These are phyloP conservation scores for Geopemphigus sp. DNA, from an alignment of 1,140 invertebrate genomes.

Conservation along the genomic window DNA sequence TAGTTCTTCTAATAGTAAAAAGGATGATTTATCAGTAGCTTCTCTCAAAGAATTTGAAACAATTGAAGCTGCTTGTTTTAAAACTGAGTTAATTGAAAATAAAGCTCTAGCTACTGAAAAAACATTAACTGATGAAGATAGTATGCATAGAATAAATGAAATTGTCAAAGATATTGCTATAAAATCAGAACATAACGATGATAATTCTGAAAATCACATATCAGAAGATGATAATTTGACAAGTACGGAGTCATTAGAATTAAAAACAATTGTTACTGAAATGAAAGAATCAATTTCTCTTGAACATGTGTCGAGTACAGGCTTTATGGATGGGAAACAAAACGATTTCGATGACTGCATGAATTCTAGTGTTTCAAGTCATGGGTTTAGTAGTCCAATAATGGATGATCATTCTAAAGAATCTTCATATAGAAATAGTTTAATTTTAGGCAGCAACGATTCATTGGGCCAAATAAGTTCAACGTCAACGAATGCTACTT, in stretches of 20 bases:
- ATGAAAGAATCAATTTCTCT: conserved; percentile 36
- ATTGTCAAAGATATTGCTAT: conserved; percentile 70
- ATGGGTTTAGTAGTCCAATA: conserved; percentile 20
- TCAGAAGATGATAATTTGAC: conserved; percentile 55
- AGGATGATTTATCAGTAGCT: conserved; percentile 86
- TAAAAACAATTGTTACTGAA: conserved; percentile 57
- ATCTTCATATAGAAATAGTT: conserved; percentile 42
- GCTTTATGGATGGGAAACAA: conserved; percentile 3
- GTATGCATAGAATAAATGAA: conserved; percentile 72
- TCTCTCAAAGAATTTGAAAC: conserved; percentile 94
- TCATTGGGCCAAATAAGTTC: conserved; percentile 71
- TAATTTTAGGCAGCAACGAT: conserved; percentile 67
- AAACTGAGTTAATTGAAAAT: conserved; percentile 77
- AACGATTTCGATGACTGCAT: conserved; percentile 26
- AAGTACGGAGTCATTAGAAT: conserved; percentile 64
- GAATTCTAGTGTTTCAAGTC: conserved; percentile 41
- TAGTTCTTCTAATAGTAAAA: conserved; percentile 64
- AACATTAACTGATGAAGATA: conserved; percentile 69
- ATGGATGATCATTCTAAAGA: conserved; percentile 35
- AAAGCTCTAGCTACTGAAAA: conserved; percentile 78
- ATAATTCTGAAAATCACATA: conserved; percentile 57
- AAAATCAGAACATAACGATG: conserved; percentile 66
- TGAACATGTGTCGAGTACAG: background rate
- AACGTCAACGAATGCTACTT: conserved; percentile 76
- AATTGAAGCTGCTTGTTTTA: conserved; percentile 81